These are phyloP conservation scores for Timema podura DNA, from an alignment of 2,888 invertebrate species.

Conservation along the genomic window DNA sequence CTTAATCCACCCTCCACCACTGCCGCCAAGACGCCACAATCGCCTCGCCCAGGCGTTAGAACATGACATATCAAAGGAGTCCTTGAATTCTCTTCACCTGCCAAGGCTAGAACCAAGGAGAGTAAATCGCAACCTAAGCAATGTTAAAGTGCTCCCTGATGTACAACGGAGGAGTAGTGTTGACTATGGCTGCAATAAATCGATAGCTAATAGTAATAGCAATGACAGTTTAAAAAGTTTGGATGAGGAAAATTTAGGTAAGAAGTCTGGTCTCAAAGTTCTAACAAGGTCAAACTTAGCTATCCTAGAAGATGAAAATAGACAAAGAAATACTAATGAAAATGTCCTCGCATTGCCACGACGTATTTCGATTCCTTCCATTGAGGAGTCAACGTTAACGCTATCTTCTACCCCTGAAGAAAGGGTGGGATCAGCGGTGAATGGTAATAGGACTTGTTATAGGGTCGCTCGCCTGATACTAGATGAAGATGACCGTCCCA, in stretches of 20 bases:
- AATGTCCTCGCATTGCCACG: too few species aligned
- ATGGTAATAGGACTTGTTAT: slow-evolving; percentile 30
- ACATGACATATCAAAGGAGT: too few species aligned
- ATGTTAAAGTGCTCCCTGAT: slow-evolving; percentile 5
- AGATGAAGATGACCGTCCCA: slow-evolving; percentile 43
- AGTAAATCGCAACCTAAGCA: background rate
- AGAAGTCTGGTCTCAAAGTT: slow-evolving; percentile 14
- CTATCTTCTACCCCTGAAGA: slow-evolving; percentile 36
- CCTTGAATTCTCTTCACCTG: too few species aligned
- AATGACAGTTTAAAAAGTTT: background rate
- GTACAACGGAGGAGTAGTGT: slow-evolving; percentile 14
- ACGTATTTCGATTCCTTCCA: too few species aligned
- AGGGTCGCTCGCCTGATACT: slow-evolving; percentile 41
- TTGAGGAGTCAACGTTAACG: slow-evolving; percentile 36
- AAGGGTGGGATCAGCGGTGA: slow-evolving; percentile 30
- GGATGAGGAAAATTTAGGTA: slow-evolving; percentile 12
- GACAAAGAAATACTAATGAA: too few species aligned
- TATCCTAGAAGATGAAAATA: slow-evolving; percentile 38
- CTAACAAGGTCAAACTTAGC: slow-evolving; percentile 36
- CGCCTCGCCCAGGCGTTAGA: too few species aligned
- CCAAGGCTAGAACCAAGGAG: too few species aligned
- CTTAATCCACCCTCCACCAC: too few species aligned
- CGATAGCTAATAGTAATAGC: background rate
- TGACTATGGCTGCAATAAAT: slow-evolving; percentile 6
- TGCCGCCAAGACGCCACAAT: too few species aligned